phyloP scores from a whole-genome alignment of 2,797 vertebrate species.

The Anomalospiza imberbis region DNA sequence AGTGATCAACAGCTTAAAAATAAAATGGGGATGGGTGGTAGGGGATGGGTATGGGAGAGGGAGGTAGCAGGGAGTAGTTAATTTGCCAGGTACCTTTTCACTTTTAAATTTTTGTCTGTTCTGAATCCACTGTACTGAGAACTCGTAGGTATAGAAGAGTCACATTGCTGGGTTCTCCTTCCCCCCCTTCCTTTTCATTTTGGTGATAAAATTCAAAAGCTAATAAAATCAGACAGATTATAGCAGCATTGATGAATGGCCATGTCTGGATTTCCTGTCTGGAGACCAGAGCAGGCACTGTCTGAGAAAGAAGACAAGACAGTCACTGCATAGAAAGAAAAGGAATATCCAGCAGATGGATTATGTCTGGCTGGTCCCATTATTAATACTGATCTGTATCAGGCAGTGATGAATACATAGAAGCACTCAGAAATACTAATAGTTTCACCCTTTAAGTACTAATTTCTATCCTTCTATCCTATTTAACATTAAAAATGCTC shows the following conservation, averaged over 20 bases:
- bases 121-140: background rate
- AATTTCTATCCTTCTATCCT: slow-evolving; percentile 62
- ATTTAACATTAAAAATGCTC: slow-evolving; percentile 67
- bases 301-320: slow-evolving; percentile 69
- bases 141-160: background rate
- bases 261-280: slow-evolving; percentile 77
- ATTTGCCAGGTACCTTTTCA: background rate
- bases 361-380: slow-evolving; percentile 70
- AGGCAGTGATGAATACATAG: slow-evolving; percentile 68
- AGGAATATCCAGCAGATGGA: slow-evolving; percentile 70
- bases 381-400: slow-evolving; percentile 76
- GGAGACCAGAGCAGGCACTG: slow-evolving; percentile 62
- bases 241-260: slow-evolving; percentile 75
- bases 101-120: slow-evolving; percentile 34
- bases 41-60: fast-evolving
- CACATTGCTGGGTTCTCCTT: background rate
- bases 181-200: slow-evolving; percentile 34
- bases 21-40: fast-evolving
- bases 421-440: slow-evolving; percentile 68
- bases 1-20: background rate
- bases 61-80: background rate
- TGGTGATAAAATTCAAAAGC: slow-evolving; percentile 75
- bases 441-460: slow-evolving; percentile 66
- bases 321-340: slow-evolving; percentile 57
- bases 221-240: slow-evolving; percentile 78